These are phyloP conservation scores for Nycticryphes semicollaris DNA, from an alignment of 2,113 vertebrate genomes.

Conservation along the genomic window DNA sequence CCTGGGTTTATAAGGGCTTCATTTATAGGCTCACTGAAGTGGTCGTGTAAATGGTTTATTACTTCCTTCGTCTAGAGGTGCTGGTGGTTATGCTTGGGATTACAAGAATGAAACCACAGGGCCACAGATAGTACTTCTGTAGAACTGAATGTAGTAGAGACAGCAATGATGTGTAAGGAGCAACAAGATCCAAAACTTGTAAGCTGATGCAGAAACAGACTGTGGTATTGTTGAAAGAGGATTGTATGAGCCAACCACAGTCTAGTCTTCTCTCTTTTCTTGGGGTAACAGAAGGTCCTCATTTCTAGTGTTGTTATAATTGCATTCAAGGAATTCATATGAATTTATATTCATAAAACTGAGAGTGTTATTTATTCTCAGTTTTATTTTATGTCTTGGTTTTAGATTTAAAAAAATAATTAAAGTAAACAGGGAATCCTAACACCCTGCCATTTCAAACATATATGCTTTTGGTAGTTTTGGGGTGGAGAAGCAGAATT, in stretches of 20 bases:
- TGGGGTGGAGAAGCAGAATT: background rate
- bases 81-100: background rate
- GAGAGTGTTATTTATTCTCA: background rate
- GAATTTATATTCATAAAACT: background rate
- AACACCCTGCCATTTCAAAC: fast-evolving
- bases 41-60: background rate
- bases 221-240: background rate
- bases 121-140: background rate
- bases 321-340: background rate
- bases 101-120: background rate
- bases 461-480: background rate
- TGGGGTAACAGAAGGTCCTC: background rate
- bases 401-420: background rate
- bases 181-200: background rate
- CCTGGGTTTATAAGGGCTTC: background rate
- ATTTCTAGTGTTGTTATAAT: background rate
- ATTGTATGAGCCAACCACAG: fast-evolving
- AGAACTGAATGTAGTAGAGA: background rate
- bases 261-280: background rate
- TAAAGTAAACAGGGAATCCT: background rate
- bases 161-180: background rate
- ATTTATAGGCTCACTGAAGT: background rate
- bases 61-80: background rate
- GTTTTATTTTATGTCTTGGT: background rate
- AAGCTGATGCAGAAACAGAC: background rate